phyloP scores from a whole-genome alignment of 2,797 vertebrate genomes.

The Pygocentrus nattereri region DNA sequence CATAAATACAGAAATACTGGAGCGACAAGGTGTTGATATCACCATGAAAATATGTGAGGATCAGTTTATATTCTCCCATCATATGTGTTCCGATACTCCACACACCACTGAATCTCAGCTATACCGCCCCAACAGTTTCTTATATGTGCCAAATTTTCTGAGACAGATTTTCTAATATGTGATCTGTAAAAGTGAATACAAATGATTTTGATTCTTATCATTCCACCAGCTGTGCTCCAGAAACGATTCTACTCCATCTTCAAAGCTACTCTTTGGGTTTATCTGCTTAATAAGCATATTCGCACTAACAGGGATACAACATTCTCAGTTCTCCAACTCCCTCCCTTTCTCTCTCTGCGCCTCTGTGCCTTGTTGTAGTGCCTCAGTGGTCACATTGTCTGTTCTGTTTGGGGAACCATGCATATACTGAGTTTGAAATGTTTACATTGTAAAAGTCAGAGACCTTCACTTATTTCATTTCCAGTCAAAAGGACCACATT shows the following conservation, averaged over 20 bases:
- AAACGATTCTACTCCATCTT: not conserved
- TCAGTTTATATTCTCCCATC: not conserved
- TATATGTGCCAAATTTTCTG: not conserved
- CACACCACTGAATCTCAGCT: not conserved
- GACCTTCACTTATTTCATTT: no score
- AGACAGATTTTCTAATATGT: not conserved
- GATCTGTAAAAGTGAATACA: no score
- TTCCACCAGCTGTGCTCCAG: not conserved
- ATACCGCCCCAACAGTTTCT: no score
- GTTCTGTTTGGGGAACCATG: no score
- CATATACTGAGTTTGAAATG: no score
- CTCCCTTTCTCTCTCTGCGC: not conserved
- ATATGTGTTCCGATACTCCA: no score
- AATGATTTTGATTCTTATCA: not conserved
- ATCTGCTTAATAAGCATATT: not conserved
- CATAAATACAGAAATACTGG: no score
- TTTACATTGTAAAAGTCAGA: no score
- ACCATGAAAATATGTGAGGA: not conserved
- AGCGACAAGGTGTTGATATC: no score
- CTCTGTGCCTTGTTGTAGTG: not conserved
- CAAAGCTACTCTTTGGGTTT: constrained; percentile 7
- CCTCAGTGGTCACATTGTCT: no score
- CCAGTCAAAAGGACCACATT: no score
- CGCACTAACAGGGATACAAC: not conserved
- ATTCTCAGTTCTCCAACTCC: not conserved